Base-by-base conservation (phyloP, 2,113 vertebrate species). In the Syrmaticus mikado region DNA sequence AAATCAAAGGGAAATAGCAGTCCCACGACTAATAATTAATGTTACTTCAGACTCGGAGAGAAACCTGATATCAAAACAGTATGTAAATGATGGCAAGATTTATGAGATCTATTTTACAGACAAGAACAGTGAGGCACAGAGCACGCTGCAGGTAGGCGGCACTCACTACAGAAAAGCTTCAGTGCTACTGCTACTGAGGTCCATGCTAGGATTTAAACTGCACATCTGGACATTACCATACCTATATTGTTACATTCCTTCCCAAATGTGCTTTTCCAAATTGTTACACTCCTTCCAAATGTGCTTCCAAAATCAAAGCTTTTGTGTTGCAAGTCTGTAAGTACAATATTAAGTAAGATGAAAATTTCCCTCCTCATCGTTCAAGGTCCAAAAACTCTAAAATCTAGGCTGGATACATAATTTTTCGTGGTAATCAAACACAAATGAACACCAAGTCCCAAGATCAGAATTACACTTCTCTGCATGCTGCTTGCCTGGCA, bases 1-100 rank as follows among this genome's bases (percentile, higher is more conserved):
- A 79, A 95, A 93, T 90, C 93, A 93, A 90, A 95, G 87, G 89
- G 88, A 94, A 96, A 92, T 14, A 91, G 90, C 87, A 88, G 80
- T 81, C 87, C 80, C 92, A 91, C 15, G 84, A 91, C 85, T 93
- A 89, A 89, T 87, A 96, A 96, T 92, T 96, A 95, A 82, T n/a
- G 67, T 93, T 96, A 88, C 86, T 95, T 89, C 93, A 95, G 90
- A 94, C 89, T 90, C 52, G 17, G 74, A 78, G 28, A 90, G 94
- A 89, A 95, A 89, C 53, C 83, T 50, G 71, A 65, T 91, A 90
- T 84, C 89, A 96, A 95, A 95, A 87, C 95, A 94, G 64, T 91
- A 91, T 96, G 95, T 58, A 95, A 97, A 96, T 91, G 93, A 90
- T 66, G 73, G 62, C 22, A 82, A 92, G 90, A 94, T 71, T 92